Conservation (phyloP, 1,140 invertebrate species). For the Drosophila simulans region DNA sequence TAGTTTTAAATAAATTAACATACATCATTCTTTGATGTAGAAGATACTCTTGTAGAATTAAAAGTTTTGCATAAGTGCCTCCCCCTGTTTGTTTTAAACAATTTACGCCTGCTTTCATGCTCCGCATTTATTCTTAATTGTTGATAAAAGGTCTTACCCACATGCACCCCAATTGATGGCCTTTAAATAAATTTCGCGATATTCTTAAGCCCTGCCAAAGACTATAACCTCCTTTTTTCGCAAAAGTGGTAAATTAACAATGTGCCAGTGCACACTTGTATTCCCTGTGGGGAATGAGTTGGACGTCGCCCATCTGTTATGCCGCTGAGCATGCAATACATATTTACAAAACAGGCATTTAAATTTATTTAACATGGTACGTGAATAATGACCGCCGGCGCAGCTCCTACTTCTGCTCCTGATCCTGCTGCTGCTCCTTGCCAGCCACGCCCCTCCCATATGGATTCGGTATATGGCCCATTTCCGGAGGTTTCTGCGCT, state of each 20-base stretch:
- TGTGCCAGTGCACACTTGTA: constrained; percentile 31
- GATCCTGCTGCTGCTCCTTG: constrained; percentile 3
- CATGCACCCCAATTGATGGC: not conserved
- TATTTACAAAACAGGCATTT: constrained; percentile 83
- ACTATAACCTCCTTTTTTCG: constrained; percentile 1
- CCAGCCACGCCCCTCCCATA: constrained; percentile 56
- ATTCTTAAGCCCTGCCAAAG: constrained; percentile 25
- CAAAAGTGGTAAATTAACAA: constrained; percentile 57
- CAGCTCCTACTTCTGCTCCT: constrained; percentile 43
- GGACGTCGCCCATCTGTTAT: constrained; percentile 61
- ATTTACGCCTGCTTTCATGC: not conserved
- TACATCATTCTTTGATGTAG: too few species aligned
- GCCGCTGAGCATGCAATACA: constrained; percentile 66
- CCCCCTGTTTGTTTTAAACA: too few species aligned
- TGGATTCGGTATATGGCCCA: constrained; percentile 43
- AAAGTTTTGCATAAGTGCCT: too few species aligned
- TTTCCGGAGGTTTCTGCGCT: constrained; percentile 44
- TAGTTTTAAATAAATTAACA: too few species aligned
- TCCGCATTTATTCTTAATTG: not conserved
- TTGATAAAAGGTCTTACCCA: constrained; percentile 1
- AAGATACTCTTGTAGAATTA: too few species aligned
- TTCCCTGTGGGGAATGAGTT: constrained; percentile 22
- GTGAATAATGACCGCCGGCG: constrained; percentile 77
- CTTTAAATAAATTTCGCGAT: constrained; percentile 30
- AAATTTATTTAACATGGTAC: constrained; percentile 82